These are phyloP conservation scores for Cabera pusaria DNA, from an alignment of 2,888 invertebrate genomes.

Conservation along the genomic window DNA sequence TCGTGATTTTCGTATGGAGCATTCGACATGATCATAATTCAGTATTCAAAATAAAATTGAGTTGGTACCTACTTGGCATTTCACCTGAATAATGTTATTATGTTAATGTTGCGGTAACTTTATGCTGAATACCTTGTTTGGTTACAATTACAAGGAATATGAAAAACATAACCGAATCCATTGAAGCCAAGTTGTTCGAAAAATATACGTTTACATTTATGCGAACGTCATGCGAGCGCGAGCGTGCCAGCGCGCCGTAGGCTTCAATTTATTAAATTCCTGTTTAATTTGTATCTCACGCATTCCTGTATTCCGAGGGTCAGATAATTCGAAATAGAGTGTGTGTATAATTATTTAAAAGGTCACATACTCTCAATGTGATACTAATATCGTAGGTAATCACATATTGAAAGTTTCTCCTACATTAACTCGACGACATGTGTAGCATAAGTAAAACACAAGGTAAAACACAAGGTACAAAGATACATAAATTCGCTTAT, in stretches of 20 bases:
- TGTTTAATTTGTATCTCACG: conserved; percentile 19
- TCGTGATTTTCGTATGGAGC: conserved; percentile 23
- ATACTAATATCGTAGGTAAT: too few species aligned
- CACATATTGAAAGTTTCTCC: too few species aligned
- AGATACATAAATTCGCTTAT: too few species aligned
- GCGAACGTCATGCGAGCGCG: conserved; percentile 6
- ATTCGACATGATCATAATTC: conserved; percentile 19
- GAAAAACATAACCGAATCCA: conserved; percentile 4
- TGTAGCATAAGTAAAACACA: too few species aligned
- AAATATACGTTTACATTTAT: conserved; percentile 12
- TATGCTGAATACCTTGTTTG: conserved; percentile 6
- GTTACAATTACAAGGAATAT: conserved; percentile 10
- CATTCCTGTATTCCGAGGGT: conserved; percentile 9
- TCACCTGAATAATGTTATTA: conserved; percentile 1
- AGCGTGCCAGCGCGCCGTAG: conserved; percentile 13
- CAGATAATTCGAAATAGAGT: conserved; percentile 2
- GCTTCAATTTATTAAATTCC: conserved; percentile 24
- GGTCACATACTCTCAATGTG: too few species aligned
- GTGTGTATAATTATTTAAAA: conserved; percentile 5
- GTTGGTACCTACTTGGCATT: conserved; percentile 6
- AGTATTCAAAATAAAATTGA: conserved; percentile 18
- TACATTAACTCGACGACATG: too few species aligned
- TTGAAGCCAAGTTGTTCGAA: conserved; percentile 6
- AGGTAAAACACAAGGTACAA: too few species aligned
- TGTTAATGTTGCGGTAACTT: conserved; percentile 3